Evolutionary conservation across 2,113 vertebrate species (phyloP).

Genomic region (Passerina amoena): DNA sequence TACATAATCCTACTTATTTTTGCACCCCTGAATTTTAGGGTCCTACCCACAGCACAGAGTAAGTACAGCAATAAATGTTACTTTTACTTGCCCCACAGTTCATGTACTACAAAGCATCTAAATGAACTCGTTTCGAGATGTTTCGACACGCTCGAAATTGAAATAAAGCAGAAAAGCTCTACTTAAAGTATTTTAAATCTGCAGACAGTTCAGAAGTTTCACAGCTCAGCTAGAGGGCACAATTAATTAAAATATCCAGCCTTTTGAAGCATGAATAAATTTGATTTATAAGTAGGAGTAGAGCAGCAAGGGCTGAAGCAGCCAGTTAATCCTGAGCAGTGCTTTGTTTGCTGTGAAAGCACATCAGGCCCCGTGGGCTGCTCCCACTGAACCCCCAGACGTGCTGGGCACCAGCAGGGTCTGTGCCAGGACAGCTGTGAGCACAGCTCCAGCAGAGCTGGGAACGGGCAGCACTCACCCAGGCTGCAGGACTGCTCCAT

Average conservation of each 20-base stretch:
- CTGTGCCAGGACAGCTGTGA: neutral
- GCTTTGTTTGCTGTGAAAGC: neutral
- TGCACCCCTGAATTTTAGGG: neutral
- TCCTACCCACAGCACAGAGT: neutral
- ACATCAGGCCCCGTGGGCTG: neutral
- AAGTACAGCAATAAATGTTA: neutral
- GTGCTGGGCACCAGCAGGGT: neutral
- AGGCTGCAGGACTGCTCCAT: neutral
- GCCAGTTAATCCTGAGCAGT: neutral
- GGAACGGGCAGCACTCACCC: neutral
- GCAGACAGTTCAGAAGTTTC: neutral
- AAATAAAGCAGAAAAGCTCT: constrained; percentile 2
- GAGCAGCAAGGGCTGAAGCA: neutral
- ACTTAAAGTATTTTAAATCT: constrained; percentile 3
- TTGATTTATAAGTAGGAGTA: neutral
- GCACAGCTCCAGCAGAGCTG: neutral
- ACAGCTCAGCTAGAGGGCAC: neutral
- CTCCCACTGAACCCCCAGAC: neutral
- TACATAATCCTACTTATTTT: neutral
- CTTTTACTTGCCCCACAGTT: neutral
- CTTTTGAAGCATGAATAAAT: constrained; percentile 30
- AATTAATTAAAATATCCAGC: constrained; percentile 24
- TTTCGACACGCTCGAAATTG: neutral
- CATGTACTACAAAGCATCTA: neutral
- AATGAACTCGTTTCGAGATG: neutral